Evolutionary conservation across 2,888 invertebrate genomes (phyloP).

Genomic region (Agrochola circellaris): DNA sequence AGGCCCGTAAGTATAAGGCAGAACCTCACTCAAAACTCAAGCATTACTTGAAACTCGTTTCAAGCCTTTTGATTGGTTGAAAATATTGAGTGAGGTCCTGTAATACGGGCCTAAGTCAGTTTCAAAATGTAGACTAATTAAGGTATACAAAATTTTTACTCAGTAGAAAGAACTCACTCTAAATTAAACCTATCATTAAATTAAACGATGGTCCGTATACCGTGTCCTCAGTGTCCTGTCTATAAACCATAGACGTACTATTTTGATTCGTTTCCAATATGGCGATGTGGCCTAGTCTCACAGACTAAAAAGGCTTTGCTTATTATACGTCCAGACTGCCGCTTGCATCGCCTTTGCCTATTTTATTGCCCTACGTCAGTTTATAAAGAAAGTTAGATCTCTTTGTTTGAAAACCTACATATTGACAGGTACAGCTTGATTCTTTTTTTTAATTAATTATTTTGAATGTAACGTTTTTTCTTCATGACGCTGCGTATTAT

Average conservation of each 20-base stretch:
- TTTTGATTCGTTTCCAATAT: constrained; percentile 61
- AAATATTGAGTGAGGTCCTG: too few relatives aligned
- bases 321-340: constrained; percentile 56
- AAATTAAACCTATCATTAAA: constrained; percentile 26
- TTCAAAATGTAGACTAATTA: neutral
- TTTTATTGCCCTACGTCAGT: constrained; percentile 52
- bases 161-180: neutral
- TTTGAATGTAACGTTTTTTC: constrained; percentile 31
- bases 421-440: neutral
- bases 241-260: constrained; percentile 40
- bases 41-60: too few relatives aligned
- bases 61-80: too few relatives aligned
- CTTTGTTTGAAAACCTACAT: constrained; percentile 40
- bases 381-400: constrained; percentile 54
- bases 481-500: constrained; percentile 19
- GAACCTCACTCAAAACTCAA: too few relatives aligned
- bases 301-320: constrained; percentile 59
- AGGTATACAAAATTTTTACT: neutral
- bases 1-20: too few relatives aligned
- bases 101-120: neutral
- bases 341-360: constrained; percentile 38
- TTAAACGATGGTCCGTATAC: constrained; percentile 18
- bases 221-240: constrained; percentile 19
- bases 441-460: constrained; percentile 10
- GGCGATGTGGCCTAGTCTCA: constrained; percentile 61